Evolutionary conservation across 2,797 vertebrate species (phyloP), one percentile per base, ranked within the genome.

Genomic region (Australoheros facetus): DNA sequence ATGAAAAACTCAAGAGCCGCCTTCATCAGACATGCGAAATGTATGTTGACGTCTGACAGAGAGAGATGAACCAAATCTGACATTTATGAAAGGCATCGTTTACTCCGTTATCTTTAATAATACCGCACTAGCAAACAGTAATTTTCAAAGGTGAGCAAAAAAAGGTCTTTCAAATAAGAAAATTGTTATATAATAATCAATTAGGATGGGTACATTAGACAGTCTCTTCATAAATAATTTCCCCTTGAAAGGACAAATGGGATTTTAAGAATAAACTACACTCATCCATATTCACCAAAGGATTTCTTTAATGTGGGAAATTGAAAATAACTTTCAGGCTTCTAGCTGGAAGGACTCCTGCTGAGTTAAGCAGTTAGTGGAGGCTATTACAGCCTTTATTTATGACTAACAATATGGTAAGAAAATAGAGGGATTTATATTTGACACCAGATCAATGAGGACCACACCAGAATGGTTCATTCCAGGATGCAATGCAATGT

Each of bases 371-470:
- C 82, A 60, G 54, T 78, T 26, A 51, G 37, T 51, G 23, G 37
- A 42, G 37, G 54, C 66, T 54, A 45, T 73, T 78, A 62, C 11
- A 71, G 73, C 14, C 55, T 71, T 48, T 13, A 83, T 71, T 77
- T 78, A 13, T 60, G 79, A 79, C 74, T 58, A 62, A 73, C 37
- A 81, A 80, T 55, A 78, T 72, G 66, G 55, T 84, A 57, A 82
- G 76, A 57, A 70, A 51, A 79, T 30, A 21, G 37, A 72, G 72
- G 4, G 12, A 84, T 55, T 88, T 75, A 77, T 77, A 54, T 28
- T 56, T 60, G 78, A 58, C 74, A 76, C 12, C 28, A 42, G 85
- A 89, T 93, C 85, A 87, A 87, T 84, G 51, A 79, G 1, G 30
- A 56, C 3, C 64, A 5, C 42, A 75, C 3, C 64, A 77, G 51